Conservation (phyloP, 2,113 vertebrate species). For the Gobiocypris rarus region DNA sequence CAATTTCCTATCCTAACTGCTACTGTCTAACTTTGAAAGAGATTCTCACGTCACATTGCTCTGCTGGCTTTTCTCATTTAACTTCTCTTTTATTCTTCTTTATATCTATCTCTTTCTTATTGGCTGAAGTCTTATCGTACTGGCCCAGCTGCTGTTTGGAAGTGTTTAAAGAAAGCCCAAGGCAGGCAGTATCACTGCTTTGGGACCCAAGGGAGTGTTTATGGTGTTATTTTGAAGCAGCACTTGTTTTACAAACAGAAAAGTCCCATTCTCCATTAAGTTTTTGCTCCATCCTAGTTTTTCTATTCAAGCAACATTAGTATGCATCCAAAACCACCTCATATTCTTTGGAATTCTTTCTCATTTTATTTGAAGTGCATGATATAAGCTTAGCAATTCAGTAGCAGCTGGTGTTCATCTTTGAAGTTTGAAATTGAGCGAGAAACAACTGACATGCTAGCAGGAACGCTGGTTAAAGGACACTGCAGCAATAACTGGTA, state of each 20-base stretch:
- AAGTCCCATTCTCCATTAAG: background rate
- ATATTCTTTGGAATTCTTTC: background rate
- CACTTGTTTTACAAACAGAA: background rate
- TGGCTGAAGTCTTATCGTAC: slow-evolving; percentile 15
- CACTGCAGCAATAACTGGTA: background rate
- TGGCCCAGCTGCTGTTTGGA: slow-evolving; percentile 29
- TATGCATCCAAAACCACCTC: background rate
- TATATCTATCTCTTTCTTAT: background rate
- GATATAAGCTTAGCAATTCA: background rate
- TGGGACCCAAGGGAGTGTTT: background rate
- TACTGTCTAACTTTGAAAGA: slow-evolving; percentile 2
- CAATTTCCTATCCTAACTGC: background rate
- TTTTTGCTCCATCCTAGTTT: background rate
- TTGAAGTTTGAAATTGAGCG: background rate
- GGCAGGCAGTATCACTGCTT: background rate
- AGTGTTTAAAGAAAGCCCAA: background rate
- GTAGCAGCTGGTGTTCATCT: slow-evolving; percentile 4
- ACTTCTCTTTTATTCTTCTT: background rate
- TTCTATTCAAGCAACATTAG: background rate
- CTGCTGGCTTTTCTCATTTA: background rate
- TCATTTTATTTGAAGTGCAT: background rate
- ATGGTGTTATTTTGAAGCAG: slow-evolving; percentile 16
- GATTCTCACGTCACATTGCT: background rate
- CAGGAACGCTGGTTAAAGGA: background rate
- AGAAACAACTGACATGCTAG: slow-evolving; percentile 1